Evolutionary conservation across 2,888 invertebrate species (phyloP).

Genomic region (Lampropteryx suffumata): DNA sequence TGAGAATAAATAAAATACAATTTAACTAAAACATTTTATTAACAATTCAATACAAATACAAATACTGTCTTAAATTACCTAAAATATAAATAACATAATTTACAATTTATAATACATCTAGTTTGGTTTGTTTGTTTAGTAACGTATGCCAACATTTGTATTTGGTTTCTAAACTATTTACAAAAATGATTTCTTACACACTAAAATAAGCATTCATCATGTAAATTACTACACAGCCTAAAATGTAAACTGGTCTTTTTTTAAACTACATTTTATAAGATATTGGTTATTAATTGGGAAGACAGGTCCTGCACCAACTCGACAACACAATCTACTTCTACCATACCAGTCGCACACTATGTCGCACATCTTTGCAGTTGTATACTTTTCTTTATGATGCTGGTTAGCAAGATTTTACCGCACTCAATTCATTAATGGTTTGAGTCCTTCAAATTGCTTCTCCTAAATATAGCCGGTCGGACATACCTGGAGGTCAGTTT

Average conservation of each 20-base stretch:
- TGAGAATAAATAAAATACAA: slow-evolving; percentile 22
- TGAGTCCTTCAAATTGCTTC: slow-evolving; percentile 24
- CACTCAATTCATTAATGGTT: too few species aligned
- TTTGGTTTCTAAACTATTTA: slow-evolving; percentile 20
- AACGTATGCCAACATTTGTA: slow-evolving; percentile 5
- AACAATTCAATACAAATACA: slow-evolving; percentile 40
- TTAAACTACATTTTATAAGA: too few species aligned
- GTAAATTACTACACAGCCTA: slow-evolving; percentile 15
- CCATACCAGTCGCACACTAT: too few species aligned
- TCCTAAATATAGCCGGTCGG: slow-evolving; percentile 44
- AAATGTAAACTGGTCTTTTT: too few species aligned
- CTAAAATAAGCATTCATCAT: background rate
- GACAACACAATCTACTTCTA: too few species aligned
- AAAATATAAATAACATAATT: slow-evolving; percentile 25
- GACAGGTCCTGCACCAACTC: background rate
- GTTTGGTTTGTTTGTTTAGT: too few species aligned
- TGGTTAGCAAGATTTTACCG: too few species aligned
- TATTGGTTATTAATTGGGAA: too few species aligned
- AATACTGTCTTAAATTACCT: slow-evolving; percentile 16
- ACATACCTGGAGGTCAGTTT: slow-evolving; percentile 46
- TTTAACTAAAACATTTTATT: slow-evolving; percentile 47
- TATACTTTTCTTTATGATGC: too few species aligned
- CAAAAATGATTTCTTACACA: slow-evolving; percentile 8
- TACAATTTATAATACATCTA: slow-evolving; percentile 4
- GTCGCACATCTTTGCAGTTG: too few species aligned